A percentile compares a stretch with the other conserved stretches of the same genome.
Conservation (phyloP, 2,113 vertebrate genomes). For the Aegotheles bennettii region DNA sequence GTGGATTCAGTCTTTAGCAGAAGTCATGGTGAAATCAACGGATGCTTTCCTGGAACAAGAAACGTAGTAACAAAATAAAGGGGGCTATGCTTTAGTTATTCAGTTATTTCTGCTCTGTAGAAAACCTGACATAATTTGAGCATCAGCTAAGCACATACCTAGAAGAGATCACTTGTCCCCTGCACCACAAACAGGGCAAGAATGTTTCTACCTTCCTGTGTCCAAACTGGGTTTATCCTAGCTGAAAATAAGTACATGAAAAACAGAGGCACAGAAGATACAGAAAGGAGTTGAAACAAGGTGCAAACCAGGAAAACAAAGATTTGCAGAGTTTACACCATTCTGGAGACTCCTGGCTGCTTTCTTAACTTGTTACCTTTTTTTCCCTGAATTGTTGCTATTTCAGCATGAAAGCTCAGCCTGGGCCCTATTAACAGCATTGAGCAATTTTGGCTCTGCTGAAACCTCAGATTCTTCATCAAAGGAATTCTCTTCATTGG, state of each 20-base stretch:
- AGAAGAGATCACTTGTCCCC: neutral
- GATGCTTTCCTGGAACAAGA: neutral
- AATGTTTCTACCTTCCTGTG: neutral
- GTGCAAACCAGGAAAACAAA: neutral
- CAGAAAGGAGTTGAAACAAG: neutral
- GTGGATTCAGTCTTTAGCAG: neutral
- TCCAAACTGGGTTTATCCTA: neutral
- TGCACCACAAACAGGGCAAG: neutral
- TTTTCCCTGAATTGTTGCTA: neutral
- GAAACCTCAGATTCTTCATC: conserved; percentile 7
- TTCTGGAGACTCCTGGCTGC: neutral
- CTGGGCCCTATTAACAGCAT: neutral
- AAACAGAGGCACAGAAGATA: neutral
- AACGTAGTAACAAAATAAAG: neutral
- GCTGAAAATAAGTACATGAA: neutral
- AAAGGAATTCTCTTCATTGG: neutral
- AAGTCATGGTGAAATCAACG: neutral
- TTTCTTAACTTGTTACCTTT: neutral
- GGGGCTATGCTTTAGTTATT: neutral
- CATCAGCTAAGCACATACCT: neutral
- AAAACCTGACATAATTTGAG: neutral
- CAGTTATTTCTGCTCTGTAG: neutral
- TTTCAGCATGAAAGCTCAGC: neutral
- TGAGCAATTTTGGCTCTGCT: conserved; percentile 11
- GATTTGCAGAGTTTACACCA: neutral